Base-by-base conservation (phyloP, 2,888 invertebrate species). In the Tricholauxania praeusta region DNA sequence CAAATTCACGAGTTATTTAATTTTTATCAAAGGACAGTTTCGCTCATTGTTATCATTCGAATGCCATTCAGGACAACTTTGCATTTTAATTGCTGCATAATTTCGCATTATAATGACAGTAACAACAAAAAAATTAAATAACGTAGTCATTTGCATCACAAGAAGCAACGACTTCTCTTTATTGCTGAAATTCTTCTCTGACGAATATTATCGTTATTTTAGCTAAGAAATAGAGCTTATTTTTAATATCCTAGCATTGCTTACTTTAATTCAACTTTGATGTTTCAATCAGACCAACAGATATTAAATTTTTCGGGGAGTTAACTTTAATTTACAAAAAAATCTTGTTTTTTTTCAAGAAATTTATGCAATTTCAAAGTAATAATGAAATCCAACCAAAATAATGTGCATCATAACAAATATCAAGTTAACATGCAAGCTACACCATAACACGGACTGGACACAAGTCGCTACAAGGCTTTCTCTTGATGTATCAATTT, bases 351-450 rank as follows among this genome's bases (percentile, higher is more conserved):
- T 2, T 28, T 66, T 55, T 53, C n/a, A 3, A 55, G n/a, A 53
- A 67, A 64, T 64, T 64, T 64, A 64, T 64, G 19, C 51, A 60
- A 47, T 22, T 62, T 19, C 49, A 70, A 63, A 70, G 63, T 63
- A 70, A 63, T 63, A 70, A 70, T 70, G 70, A 70, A 70, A 49
- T 51, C 69, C 51, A 28, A 53, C 71, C 14, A 47, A 69, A 63
- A 64, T 71, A 64, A 71, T 55, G 71, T 65, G 48, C 71, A 51
- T 73, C 73, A 70, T 76, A 74, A 76, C 72, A 73, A 73, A 76
- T 76, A 73, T 73, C 68, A 48, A 68, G 63, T 70, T 72, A 71
- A 74, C 76, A 76, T 74, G 76, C 76, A 74, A 76, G 39, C 70
- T 22, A 47, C 28, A 19, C 19, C 39, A 12, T 22, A 15, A 19